Conservation (phyloP, 2,113 vertebrate genomes). For the Anguilla rostrata region DNA sequence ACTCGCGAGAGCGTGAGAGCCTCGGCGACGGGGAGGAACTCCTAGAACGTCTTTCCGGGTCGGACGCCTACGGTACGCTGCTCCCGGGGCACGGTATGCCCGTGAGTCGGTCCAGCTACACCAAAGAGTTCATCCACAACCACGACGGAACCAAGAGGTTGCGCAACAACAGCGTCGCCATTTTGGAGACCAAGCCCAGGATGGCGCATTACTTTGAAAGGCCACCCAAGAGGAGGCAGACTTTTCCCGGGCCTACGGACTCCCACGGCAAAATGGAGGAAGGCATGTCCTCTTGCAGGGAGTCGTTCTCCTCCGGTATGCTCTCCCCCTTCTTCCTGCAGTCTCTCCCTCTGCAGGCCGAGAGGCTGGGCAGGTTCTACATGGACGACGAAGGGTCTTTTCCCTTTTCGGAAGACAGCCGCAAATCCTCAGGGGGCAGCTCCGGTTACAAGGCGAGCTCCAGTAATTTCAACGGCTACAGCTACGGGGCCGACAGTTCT, state of each 20-base stretch:
- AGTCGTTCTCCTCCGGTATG: constrained; percentile 64
- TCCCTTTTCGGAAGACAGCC: constrained; percentile 44
- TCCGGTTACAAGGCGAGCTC: constrained; percentile 37
- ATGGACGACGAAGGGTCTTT: constrained; percentile 35
- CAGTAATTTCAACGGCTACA: constrained; percentile 37
- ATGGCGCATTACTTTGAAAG: constrained; percentile 16
- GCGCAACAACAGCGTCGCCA: constrained; percentile 60
- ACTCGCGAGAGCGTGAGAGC: constrained; percentile 31
- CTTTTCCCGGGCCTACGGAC: constrained; percentile 62
- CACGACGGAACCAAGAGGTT: constrained; percentile 48
- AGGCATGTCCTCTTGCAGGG: constrained; percentile 45
- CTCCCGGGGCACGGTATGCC: constrained; percentile 42
- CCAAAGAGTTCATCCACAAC: constrained; percentile 54
- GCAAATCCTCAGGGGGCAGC: constrained; percentile 43
- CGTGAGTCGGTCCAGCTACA: constrained; percentile 55
- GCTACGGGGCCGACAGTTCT: constrained; percentile 34
- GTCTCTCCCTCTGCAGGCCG: constrained; percentile 48
- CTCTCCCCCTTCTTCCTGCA: constrained; percentile 63
- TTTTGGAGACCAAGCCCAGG: constrained; percentile 50
- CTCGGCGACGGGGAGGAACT: not conserved
- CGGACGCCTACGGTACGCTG: constrained; percentile 37
- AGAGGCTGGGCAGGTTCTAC: constrained; percentile 43
- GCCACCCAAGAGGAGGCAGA: constrained; percentile 65
- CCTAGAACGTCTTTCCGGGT: constrained; percentile 44
- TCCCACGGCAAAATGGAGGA: constrained; percentile 37